Base-by-base conservation (phyloP, 2,888 invertebrate genomes). In the Hofmannophila pseudospretella region DNA sequence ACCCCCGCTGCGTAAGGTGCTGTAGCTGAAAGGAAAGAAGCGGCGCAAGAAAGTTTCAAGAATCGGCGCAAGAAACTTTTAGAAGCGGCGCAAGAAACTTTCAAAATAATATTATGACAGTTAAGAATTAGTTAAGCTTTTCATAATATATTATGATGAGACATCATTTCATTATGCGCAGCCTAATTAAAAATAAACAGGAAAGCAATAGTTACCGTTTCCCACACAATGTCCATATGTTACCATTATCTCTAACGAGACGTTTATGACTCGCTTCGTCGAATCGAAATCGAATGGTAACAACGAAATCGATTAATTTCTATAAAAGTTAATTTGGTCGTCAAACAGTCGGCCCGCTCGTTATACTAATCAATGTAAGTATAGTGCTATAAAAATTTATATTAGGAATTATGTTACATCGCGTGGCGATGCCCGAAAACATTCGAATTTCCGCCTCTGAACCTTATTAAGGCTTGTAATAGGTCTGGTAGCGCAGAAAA, bases 301-400 rank as follows among this genome's bases (percentile, higher is more conserved):
- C 57, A 64, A 67, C 58, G 60, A 65, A 78, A 82, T 82, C 85
- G 81, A 82, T 82, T 81, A 82, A 79, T 84, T 78, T 76, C 71
- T 70, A 73, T 74, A 74, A 78, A 80, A 80, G 76, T 79, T 79
- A 81, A 82, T 77, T 78, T 60, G 65, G 68, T 76, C 78, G 68
- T 81, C 80, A 80, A 80, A 79, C 70, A 76, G 77, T 74, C 73
- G 67, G 70, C 52, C 48, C 54, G 66, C 64, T 78, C 76, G 80
- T 82, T 81, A 78, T 64, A 70, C 72, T 82, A 80, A 84, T 84
- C 78, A 80, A 74, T 70, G 74, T n/a, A n/a, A n/a, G n/a, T 72
- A 71, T 76, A 62, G 76, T 66, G 68, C 66, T 55, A 69, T 78
- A 78, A 79, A 78, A 66, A 65, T 76, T 74, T 72, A 75, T 72